These are phyloP conservation scores for Coronaproctus castanopsis DNA, from an alignment of 2,888 invertebrate genomes.

Conservation along the genomic window DNA sequence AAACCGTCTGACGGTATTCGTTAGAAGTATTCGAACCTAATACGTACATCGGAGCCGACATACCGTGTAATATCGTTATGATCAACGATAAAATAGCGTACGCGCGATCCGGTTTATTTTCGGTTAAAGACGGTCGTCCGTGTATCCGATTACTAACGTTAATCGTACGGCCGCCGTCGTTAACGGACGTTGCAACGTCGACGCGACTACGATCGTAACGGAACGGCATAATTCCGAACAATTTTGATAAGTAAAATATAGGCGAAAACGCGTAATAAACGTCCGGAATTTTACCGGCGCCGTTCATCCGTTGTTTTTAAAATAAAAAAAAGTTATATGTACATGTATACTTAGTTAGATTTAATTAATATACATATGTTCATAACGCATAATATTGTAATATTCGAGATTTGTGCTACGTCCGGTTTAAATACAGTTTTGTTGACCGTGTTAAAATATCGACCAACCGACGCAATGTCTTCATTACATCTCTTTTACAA, in stretches of 20 bases:
- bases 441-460: too few relatives aligned
- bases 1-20: constrained; percentile 3
- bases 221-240: constrained; percentile 16
- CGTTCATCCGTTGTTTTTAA: too few relatives aligned
- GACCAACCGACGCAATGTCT: too few relatives aligned
- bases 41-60: constrained; percentile 15
- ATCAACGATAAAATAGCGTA: constrained; percentile 9
- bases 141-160: too few relatives aligned
- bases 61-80: constrained; percentile 10
- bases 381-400: too few relatives aligned
- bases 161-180: not conserved
- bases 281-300: constrained; percentile 3
- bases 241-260: constrained; percentile 12
- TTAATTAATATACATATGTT: too few relatives aligned
- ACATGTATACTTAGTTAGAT: too few relatives aligned
- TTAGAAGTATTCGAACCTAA: constrained; percentile 13
- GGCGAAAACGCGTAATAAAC: constrained; percentile 11
- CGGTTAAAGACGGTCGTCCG: not conserved
- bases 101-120: constrained; percentile 1
- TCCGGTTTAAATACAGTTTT: too few relatives aligned
- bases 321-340: too few relatives aligned
- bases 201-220: not conserved
- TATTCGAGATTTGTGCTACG: too few relatives aligned
- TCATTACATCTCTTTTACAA: too few relatives aligned
- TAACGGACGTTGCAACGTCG: not conserved